Evolutionary conservation across 2,888 invertebrate species (phyloP).

Genomic region (Eumerus sabulonum): DNA sequence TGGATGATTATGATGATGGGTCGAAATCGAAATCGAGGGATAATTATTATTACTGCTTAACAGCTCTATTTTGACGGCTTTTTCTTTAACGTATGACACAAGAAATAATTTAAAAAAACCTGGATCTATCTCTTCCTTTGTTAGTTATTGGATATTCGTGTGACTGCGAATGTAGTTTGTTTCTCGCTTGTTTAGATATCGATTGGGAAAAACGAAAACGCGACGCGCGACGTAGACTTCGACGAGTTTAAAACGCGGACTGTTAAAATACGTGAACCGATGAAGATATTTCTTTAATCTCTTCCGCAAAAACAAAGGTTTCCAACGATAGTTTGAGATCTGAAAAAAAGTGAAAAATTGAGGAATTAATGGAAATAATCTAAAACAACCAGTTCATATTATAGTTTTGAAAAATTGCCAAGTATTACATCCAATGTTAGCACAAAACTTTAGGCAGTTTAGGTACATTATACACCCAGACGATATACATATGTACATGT

Average conservation of each 20-base stretch:
- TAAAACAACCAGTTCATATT: no score
- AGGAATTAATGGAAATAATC: no score
- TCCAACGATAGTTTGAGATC: slow-evolving; percentile 26
- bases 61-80: slow-evolving; percentile 79
- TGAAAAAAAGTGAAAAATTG: slow-evolving; percentile 28
- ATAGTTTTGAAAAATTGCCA: no score
- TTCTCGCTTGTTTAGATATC: slow-evolving; percentile 29
- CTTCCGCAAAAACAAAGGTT: no score
- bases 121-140: slow-evolving; percentile 23
- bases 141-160: not conserved
- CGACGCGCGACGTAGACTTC: slow-evolving; percentile 37
- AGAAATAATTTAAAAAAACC: slow-evolving; percentile 30
- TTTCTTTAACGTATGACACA: slow-evolving; percentile 58
- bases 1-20: slow-evolving; percentile 74
- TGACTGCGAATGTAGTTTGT: slow-evolving; percentile 2
- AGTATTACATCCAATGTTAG: no score
- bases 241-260: slow-evolving; percentile 50
- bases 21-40: slow-evolving; percentile 76
- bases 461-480: no score
- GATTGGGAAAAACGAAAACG: slow-evolving; percentile 30
- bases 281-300: no score
- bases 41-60: slow-evolving; percentile 75
- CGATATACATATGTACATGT: no score
- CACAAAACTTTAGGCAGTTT: no score
- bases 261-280: slow-evolving; percentile 8